Conservation (phyloP, 2,797 vertebrate species). For the Acomys russatus region DNA sequence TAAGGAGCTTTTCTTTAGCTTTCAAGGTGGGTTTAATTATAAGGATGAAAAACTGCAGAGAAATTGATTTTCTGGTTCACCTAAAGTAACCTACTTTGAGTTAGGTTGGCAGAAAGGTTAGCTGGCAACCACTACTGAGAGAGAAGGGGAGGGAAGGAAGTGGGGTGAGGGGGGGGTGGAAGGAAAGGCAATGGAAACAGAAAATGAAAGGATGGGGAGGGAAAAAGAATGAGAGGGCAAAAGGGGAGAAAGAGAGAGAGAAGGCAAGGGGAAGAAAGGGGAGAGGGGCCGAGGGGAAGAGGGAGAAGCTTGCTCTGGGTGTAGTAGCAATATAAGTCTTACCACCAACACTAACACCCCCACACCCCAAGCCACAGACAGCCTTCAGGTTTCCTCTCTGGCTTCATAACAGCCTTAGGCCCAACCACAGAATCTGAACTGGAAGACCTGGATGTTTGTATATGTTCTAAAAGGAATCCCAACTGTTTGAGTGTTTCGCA, state of each 20-base stretch:
- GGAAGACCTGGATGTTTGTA: conserved; percentile 70
- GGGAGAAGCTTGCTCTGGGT: not conserved
- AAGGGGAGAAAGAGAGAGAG: not conserved
- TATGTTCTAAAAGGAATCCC: conserved; percentile 76
- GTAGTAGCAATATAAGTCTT: conserved; percentile 47
- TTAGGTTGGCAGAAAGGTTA: conserved; percentile 26
- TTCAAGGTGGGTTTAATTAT: not conserved
- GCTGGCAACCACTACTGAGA: not conserved
- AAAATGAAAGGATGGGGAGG: not conserved
- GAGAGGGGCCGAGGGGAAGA: not conserved
- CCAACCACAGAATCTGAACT: conserved; percentile 73
- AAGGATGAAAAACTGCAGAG: conserved; percentile 39
- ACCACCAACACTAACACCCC: conserved; percentile 53
- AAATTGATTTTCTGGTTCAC: conserved; percentile 53
- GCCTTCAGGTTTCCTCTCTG: conserved; percentile 28
- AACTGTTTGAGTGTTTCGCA: conserved; percentile 63
- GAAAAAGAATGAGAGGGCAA: not conserved
- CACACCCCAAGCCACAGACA: conserved; percentile 62
- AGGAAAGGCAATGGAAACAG: not conserved
- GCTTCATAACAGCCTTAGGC: conserved; percentile 23
- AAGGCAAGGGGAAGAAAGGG: no score
- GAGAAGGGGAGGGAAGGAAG: not conserved
- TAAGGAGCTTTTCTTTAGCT: not conserved
- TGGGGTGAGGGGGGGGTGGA: no score
- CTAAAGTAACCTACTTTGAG: conserved; percentile 15